Conservation (phyloP, 2,797 vertebrate genomes). For the Aphelocoma californica region DNA sequence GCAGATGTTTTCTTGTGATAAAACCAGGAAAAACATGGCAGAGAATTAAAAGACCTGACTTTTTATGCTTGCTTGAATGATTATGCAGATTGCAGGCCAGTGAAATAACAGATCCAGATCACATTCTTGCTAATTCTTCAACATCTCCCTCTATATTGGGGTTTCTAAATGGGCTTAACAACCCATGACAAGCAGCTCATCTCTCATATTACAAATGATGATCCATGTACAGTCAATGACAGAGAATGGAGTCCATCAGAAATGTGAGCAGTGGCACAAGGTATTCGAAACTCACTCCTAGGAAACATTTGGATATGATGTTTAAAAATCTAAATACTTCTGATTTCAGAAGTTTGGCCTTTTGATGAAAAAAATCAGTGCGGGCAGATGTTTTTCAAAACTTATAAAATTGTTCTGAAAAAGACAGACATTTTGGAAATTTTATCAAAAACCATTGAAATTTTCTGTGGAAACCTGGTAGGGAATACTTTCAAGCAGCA, state of each 20-base stretch:
- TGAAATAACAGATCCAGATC: neutral
- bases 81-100: neutral
- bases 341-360: neutral
- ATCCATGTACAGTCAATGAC: neutral
- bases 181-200: neutral
- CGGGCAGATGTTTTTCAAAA: neutral
- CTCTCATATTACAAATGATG: neutral
- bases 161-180: neutral
- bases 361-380: neutral
- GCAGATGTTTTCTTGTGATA: conserved; percentile 56
- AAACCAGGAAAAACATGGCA: neutral
- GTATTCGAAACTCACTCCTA: neutral
- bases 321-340: neutral
- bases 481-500: neutral
- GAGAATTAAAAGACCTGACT: neutral
- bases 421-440: neutral
- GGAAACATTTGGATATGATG: neutral
- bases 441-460: neutral
- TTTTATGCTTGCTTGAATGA: neutral
- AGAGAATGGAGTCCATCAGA: neutral
- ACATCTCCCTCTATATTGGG: neutral
- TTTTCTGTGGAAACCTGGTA: neutral
- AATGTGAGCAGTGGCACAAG: neutral
- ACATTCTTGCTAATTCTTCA: neutral
- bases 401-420: neutral